phyloP scores from a whole-genome alignment of 2,113 vertebrate genomes.

The Megaceryle torquata region DNA sequence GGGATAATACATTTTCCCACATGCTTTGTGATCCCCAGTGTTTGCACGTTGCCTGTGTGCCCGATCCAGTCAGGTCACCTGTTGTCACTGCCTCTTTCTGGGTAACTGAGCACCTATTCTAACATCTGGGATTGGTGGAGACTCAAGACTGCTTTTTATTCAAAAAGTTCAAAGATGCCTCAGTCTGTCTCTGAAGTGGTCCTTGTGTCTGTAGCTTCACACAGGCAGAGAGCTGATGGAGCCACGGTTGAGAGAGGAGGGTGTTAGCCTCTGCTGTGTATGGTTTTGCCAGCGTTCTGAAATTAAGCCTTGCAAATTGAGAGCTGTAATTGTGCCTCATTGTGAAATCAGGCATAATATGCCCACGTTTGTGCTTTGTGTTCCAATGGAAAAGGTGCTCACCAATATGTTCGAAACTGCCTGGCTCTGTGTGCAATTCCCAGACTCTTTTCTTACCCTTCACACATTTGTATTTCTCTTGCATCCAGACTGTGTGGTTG shows the following conservation, averaged over 20 bases:
- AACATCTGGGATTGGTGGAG: not conserved
- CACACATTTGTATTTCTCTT: not conserved
- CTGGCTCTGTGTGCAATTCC: not conserved
- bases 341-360: not conserved
- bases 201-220: not conserved
- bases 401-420: not conserved
- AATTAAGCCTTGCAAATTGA: not conserved
- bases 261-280: not conserved
- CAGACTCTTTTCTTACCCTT: not conserved
- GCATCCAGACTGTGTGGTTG: not conserved
- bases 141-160: not conserved
- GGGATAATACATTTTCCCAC: not conserved
- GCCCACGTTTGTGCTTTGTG: not conserved
- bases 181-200: accelerated
- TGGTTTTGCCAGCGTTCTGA: not conserved
- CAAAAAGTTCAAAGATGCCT: not conserved
- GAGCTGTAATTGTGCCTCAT: not conserved
- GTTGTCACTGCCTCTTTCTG: not conserved
- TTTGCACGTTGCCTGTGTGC: accelerated
- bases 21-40: not conserved
- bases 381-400: slow-evolving; percentile 2
- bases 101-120: not conserved
- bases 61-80: not conserved
- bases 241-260: not conserved
- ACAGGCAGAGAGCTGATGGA: not conserved